Base-by-base conservation (phyloP, 37 sponge, comb jelly and placozoan species). In the Crambe crambe region DNA sequence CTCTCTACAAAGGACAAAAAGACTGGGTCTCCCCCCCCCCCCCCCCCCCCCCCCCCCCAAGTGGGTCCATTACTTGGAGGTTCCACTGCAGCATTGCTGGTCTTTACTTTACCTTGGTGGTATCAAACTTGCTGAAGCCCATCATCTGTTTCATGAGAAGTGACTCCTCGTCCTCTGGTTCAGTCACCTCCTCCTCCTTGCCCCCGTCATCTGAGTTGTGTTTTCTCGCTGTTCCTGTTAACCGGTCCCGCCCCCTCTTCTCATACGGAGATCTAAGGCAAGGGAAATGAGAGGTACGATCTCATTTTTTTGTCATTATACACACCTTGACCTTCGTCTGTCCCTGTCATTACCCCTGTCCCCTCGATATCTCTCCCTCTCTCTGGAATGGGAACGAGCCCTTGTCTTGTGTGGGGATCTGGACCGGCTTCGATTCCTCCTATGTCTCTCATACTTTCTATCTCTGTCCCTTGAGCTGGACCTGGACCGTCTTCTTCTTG, bases 61-160 rank as follows among this genome's bases (percentile, higher is more conserved):
- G 31, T 47, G 20, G 25, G 2, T 6, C 12, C 68, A 37, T 8
- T 36, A 17, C 37, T 12, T 36, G 9, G 38, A n/a, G 29, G 63
- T 62, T 6, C 10, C 27, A 25, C 22, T 8, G n/a, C n/a, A n/a
- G n/a, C n/a, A n/a, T n/a, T n/a, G n/a, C n/a, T n/a, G n/a, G n/a
- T n/a, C n/a, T 47, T 12, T 47, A 6, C 20, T 37, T 68, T 9
- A 93, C 97, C 84, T 97, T 97, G 0, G 97, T 94, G 22, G 92
- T 75, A 40, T 93, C 75, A 80, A 97, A 97, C 21, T 58, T 37
- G 27, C 64, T 56, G 75, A 97, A 97, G 20, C 97, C 97, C 92
- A 97, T 89, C 34, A 94, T 71, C 58, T 88, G 88, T 41, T 59
- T 85, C 92, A 97, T 89, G 10, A 86, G 42, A 36, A 80, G 82